A percentile compares a stretch with the other conserved stretches of the same genome.
Evolutionary conservation across 1,140 invertebrate genomes (phyloP).

Genomic region (Drosophila varians): DNA sequence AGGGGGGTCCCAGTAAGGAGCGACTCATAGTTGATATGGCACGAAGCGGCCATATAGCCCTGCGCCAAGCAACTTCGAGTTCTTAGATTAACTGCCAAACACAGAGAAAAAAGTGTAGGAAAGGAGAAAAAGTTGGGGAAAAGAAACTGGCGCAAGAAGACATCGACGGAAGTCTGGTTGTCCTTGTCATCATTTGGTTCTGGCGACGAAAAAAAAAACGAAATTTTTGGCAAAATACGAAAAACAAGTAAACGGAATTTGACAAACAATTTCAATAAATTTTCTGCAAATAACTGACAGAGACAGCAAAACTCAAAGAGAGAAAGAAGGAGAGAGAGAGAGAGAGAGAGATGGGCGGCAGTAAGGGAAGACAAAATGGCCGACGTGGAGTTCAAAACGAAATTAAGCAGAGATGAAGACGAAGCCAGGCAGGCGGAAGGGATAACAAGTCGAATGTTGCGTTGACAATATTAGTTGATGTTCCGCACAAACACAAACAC

Average conservation of each 20-base stretch:
- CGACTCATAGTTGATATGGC: conserved; percentile 64
- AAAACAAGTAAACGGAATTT: conserved; percentile 82
- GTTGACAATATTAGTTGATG: conserved; percentile 79
- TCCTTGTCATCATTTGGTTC: conserved; percentile 47
- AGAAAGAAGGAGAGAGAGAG: not conserved
- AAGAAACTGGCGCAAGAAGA: conserved; percentile 62
- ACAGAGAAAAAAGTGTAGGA: conserved; percentile 2
- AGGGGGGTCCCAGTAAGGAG: conserved; percentile 24
- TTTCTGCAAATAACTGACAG: conserved; percentile 76
- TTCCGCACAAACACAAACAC: conserved; percentile 56
- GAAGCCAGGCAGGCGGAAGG: conserved; percentile 69
- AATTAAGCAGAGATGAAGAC: conserved; percentile 63
- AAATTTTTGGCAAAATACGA: conserved; percentile 68
- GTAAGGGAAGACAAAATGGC: conserved; percentile 61
- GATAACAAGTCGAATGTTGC: conserved; percentile 79
- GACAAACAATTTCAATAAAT: conserved; percentile 82
- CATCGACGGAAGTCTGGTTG: conserved; percentile 61
- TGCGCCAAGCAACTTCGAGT: conserved; percentile 30
- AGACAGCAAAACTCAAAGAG: conserved; percentile 23
- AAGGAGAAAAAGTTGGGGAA: conserved; percentile 9
- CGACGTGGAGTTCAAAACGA: conserved; percentile 72
- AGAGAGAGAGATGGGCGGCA: conserved; percentile 2
- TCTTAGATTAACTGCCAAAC: conserved; percentile 68
- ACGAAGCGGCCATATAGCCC: conserved; percentile 56
- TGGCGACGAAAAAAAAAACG: conserved; percentile 25